Base-by-base conservation (phyloP, 2,113 vertebrate genomes). In the Callocephalon fimbriatum region DNA sequence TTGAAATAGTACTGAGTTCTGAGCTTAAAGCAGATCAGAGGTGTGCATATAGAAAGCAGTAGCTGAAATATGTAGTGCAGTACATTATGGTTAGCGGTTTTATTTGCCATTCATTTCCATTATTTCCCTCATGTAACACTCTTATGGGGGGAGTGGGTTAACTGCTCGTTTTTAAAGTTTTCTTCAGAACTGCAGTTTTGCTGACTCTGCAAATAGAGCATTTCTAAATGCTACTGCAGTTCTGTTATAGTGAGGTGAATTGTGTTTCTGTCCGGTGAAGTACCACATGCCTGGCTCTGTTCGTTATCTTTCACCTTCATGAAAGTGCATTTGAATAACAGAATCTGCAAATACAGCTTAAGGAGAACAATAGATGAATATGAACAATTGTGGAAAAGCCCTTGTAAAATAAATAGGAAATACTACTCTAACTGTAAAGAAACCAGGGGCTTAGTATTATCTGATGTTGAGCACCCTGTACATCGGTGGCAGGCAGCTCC, bases 251-350 rank as follows among this genome's bases (percentile, higher is more conserved):
- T 37, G 76, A 74, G 56, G 68, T 63, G 80, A 91, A 95, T 89
- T 93, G 74, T 85, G 25, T 93, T 93, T 85, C 66, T 89, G 3
- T 37, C 70, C 70, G 54, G n/a, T 58, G 81, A 81, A 89, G 80
- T 58, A 75, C 61, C 88, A 68, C 45, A 6, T 82, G 44, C 77
- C 80, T 87, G 66, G 37, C 65, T 93, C 76, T 73, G 1, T 94
- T 90, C 87, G 84, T 95, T 92, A 91, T 95, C 92, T 93, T 91
- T 89, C 56, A 81, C 93, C 3, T 32, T 84, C 56, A 35, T 89
- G 61, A 66, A 91, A 92, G 27, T 85, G 66, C 75, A 35, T 82
- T 83, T 81, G 83, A 95, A 84, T 92, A 93, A 72, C 26, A 92
- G 75, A 92, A 59, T 59, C 79, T 79, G 82, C 50, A 86, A 94